Conservation (phyloP, 2,113 vertebrate genomes). For the Phalacrocorax brasilianus region DNA sequence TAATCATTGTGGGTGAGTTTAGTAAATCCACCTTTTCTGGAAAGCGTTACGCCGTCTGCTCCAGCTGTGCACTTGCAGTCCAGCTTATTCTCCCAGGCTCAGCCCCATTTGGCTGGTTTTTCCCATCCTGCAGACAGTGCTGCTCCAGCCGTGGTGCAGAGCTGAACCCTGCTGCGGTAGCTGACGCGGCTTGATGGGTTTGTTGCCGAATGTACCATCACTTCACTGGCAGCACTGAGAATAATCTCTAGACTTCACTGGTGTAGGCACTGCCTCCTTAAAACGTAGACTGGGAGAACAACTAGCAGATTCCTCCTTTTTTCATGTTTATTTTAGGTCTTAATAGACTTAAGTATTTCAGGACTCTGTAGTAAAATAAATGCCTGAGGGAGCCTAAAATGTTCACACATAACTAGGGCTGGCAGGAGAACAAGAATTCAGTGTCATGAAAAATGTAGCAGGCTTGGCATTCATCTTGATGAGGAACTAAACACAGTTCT, state of each 20-base stretch:
- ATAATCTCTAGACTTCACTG: neutral
- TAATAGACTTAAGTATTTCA: constrained; percentile 65
- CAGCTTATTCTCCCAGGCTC: neutral
- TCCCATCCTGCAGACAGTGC: neutral
- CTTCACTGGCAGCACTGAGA: neutral
- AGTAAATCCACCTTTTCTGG: neutral
- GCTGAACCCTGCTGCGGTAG: neutral
- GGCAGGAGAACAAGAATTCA: constrained; percentile 64
- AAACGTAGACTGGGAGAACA: neutral
- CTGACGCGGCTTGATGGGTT: neutral
- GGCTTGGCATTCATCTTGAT: constrained; percentile 34
- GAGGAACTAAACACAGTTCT: constrained; percentile 41
- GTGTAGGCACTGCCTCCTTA: neutral
- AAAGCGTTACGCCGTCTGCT: rapidly evolving
- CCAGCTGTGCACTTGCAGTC: neutral
- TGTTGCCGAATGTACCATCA: neutral
- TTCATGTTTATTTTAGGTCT: constrained; percentile 49
- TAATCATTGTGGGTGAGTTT: neutral
- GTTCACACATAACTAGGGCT: constrained; percentile 58
- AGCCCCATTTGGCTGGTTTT: neutral
- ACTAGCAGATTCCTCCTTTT: constrained; percentile 33
- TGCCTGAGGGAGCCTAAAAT: constrained; percentile 58
- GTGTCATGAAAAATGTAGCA: constrained; percentile 56
- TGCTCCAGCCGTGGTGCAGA: neutral
- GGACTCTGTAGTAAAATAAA: constrained; percentile 62